Percentiles rank a stretch among this genome's conserved stretches.
phyloP scores from a whole-genome alignment of 2,797 vertebrate genomes.

The Ceyx erithaca region DNA sequence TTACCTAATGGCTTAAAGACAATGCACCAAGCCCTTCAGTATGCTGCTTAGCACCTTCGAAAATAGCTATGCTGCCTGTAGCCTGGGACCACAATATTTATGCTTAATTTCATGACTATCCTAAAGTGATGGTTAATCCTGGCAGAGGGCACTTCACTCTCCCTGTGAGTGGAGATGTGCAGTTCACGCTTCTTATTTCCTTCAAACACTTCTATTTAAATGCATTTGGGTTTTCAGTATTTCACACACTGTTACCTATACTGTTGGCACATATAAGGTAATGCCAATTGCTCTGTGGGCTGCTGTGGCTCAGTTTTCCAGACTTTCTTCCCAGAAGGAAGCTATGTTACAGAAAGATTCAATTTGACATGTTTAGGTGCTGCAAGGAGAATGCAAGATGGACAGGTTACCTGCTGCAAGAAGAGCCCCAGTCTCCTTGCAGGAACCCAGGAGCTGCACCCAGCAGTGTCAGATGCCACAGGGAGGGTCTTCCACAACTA shows the following conservation, averaged over 20 bases:
- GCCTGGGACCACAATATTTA: background rate
- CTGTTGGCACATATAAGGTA: background rate
- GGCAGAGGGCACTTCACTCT: background rate
- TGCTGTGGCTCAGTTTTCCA: conserved; percentile 10
- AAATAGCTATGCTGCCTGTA: background rate
- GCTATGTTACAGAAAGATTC: background rate
- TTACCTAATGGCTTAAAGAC: background rate
- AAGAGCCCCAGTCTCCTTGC: background rate
- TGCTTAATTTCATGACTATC: background rate
- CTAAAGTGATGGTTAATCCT: background rate
- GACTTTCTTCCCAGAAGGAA: background rate
- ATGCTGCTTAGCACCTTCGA: background rate
- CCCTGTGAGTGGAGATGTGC: background rate
- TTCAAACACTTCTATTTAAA: background rate
- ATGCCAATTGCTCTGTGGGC: background rate
- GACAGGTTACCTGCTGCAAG: background rate
- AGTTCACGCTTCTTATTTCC: background rate
- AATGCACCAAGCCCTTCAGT: background rate
- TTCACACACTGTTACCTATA: conserved; percentile 5
- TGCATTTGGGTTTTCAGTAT: background rate
- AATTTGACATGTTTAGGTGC: background rate
- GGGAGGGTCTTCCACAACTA: background rate
- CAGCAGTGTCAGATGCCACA: background rate
- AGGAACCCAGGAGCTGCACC: background rate
- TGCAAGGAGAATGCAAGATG: background rate